Conservation (phyloP, 2,797 vertebrate genomes). For the Mormyrops attenuatus region DNA sequence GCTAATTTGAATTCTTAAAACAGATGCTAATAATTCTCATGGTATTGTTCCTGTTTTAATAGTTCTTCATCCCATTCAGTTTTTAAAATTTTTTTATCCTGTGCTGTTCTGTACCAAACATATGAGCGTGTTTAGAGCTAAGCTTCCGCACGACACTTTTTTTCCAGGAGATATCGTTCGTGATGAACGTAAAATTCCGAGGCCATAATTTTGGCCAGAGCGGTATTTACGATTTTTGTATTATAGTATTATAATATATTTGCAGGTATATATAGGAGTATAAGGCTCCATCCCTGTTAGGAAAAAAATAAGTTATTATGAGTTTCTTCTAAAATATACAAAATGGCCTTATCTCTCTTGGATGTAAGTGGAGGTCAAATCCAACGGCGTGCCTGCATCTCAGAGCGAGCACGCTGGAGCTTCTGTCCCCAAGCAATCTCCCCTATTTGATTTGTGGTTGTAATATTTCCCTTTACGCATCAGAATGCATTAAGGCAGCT, state of each 20-base stretch:
- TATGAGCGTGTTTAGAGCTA: not conserved
- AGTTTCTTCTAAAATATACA: not conserved
- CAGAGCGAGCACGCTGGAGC: not conserved
- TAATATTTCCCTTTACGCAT: not conserved
- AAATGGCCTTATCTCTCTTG: not conserved
- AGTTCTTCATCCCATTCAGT: not conserved
- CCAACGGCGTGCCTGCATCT: not conserved
- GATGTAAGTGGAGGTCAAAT: not conserved
- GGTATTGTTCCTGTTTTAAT: not conserved
- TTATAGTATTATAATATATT: not conserved
- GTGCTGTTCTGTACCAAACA: not conserved
- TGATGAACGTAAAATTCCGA: not conserved
- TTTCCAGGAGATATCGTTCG: not conserved
- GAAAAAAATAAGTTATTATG: not conserved
- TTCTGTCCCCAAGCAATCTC: not conserved
- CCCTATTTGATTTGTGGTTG: not conserved
- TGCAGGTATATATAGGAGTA: not conserved
- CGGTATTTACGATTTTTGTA: not conserved
- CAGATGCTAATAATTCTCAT: not conserved
- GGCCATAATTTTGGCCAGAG: not conserved
- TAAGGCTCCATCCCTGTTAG: not conserved
- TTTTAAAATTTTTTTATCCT: not conserved
- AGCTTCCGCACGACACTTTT: not conserved
- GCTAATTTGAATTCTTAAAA: not conserved
- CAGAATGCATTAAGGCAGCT: not conserved